These are phyloP conservation scores for Sinotaia quadrata DNA, from an alignment of 2,888 invertebrate genomes.

Conservation along the genomic window DNA sequence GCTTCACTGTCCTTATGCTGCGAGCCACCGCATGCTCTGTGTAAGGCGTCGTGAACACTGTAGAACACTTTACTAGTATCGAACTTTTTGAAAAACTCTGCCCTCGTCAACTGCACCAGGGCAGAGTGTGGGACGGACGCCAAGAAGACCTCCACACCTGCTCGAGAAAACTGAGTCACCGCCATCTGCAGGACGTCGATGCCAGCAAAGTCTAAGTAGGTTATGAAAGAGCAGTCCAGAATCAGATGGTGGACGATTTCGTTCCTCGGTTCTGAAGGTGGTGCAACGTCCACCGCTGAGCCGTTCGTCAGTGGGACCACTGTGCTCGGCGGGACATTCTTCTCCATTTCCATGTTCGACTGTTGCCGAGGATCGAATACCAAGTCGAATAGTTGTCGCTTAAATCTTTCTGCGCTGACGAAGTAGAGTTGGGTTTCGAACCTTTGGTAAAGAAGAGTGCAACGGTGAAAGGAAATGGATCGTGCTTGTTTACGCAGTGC, in stretches of 20 bases:
- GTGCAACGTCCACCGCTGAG: not conserved
- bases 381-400: conserved; percentile 23
- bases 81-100: conserved; percentile 46
- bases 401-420: conserved; percentile 37
- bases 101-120: conserved; percentile 45
- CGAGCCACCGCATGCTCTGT: too few species aligned
- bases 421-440: conserved; percentile 34
- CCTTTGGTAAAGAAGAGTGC: not conserved
- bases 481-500: not conserved
- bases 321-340: not conserved
- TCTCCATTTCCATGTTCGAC: not conserved
- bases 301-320: not conserved
- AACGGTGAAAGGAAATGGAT: too few species aligned
- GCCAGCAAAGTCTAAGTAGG: conserved; percentile 62
- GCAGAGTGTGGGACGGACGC: conserved; percentile 48
- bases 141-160: conserved; percentile 49
- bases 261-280: not conserved
- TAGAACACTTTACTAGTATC: conserved; percentile 44
- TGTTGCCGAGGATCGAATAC: conserved; percentile 11
- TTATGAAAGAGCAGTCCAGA: conserved; percentile 62
- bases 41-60: conserved; percentile 49
- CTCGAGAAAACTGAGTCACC: conserved; percentile 41
- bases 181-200: conserved; percentile 53
- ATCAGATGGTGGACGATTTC: conserved; percentile 41
- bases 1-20: too few species aligned